A percentile compares a stretch with the other conserved stretches of the same genome.
phyloP scores from a whole-genome alignment of 2,113 vertebrate genomes.

The Lichenostomus cassidix region DNA sequence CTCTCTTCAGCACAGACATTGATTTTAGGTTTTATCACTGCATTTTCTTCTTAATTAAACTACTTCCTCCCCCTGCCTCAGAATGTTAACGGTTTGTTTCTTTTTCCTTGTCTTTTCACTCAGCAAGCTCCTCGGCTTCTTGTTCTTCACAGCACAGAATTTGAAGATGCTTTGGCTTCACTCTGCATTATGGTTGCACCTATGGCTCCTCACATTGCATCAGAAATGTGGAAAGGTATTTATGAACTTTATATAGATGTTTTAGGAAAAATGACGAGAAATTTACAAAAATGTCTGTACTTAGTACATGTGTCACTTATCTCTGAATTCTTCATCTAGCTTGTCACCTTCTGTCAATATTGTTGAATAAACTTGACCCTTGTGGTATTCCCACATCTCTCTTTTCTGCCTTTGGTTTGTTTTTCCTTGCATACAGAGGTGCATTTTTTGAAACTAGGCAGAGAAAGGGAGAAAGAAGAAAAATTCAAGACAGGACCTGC shows the following conservation, averaged over 20 bases:
- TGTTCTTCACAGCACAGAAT: slow-evolving; percentile 86
- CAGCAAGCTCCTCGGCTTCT: slow-evolving; percentile 81
- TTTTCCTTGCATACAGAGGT: neutral
- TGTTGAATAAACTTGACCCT: neutral
- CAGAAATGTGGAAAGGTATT: slow-evolving; percentile 97
- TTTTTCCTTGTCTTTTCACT: neutral
- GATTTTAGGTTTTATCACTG: neutral
- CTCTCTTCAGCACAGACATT: neutral
- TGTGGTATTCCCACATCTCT: neutral
- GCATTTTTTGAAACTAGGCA: neutral
- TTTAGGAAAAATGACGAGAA: neutral
- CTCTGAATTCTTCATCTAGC: neutral
- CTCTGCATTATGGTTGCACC: slow-evolving; percentile 89
- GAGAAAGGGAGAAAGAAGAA: neutral
- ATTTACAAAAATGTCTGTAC: neutral
- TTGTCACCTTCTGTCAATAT: neutral
- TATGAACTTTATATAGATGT: neutral
- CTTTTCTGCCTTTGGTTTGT: neutral
- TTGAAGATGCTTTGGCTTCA: slow-evolving; percentile 87
- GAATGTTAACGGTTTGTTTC: neutral
- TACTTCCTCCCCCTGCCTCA: neutral
- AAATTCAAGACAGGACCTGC: neutral
- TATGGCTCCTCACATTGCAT: slow-evolving; percentile 90
- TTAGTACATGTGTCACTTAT: neutral
- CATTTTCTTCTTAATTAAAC: neutral